Percentiles rank a stretch among this genome's conserved stretches.
Evolutionary conservation across 1,140 invertebrate genomes (phyloP).

Genomic region (Formica exsecta): DNA sequence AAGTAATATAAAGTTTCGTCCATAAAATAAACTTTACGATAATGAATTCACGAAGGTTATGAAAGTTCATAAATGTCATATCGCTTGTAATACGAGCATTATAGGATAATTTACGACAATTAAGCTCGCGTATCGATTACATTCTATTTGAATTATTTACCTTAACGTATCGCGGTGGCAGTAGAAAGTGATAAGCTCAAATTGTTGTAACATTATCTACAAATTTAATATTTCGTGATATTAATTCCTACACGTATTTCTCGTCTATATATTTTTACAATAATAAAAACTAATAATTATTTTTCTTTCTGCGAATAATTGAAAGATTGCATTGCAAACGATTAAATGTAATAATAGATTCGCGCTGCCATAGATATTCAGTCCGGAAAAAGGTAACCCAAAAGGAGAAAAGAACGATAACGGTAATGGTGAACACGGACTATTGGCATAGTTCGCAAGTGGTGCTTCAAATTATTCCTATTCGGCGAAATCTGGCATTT

Average conservation of each 20-base stretch:
- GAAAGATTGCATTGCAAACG: slow-evolving; percentile 26
- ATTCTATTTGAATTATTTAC: slow-evolving; percentile 48
- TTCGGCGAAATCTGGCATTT: slow-evolving; percentile 61
- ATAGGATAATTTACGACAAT: slow-evolving; percentile 50
- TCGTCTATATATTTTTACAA: neutral
- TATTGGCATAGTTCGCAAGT: slow-evolving; percentile 76
- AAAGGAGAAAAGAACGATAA: slow-evolving; percentile 69
- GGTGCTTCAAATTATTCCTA: slow-evolving; percentile 73
- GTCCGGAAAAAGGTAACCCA: slow-evolving; percentile 55
- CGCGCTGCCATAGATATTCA: slow-evolving; percentile 29
- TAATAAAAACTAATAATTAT: neutral
- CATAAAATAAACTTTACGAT: neutral
- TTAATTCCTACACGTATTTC: neutral
- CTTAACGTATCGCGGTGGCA: neutral
- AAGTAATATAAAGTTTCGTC: neutral
- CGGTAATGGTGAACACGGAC: slow-evolving; percentile 73
- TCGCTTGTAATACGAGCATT: slow-evolving; percentile 32
- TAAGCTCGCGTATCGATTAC: slow-evolving; percentile 36
- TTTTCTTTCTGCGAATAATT: neutral
- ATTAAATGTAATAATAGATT: slow-evolving; percentile 63
- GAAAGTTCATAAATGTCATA: slow-evolving; percentile 51
- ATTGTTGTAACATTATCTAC: slow-evolving; percentile 32
- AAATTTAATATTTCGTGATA: slow-evolving; percentile 24
- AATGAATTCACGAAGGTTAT: slow-evolving; percentile 31
- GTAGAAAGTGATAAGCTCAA: neutral